Percentiles rank a stretch among this genome's conserved stretches.
Evolutionary conservation across 1,140 invertebrate species (phyloP).

Genomic region (Drosophila ohnishii): DNA sequence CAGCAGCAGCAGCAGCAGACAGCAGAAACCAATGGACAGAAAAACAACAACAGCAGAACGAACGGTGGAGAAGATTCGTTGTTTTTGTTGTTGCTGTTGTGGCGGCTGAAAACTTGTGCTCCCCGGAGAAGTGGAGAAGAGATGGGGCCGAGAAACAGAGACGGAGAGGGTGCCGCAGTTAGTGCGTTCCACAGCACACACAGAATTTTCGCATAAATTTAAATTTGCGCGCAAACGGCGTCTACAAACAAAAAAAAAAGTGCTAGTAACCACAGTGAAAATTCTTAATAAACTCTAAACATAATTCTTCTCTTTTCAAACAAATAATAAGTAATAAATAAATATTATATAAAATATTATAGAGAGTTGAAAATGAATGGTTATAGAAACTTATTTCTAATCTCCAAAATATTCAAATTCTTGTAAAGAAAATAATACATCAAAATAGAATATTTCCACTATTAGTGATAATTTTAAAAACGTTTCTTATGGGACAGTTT

Average conservation of each 20-base stretch:
- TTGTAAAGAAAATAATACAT: not conserved
- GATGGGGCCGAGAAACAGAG: slow-evolving; percentile 4
- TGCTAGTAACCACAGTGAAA: slow-evolving; percentile 10
- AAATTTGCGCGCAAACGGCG: slow-evolving; percentile 72
- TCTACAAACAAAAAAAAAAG: slow-evolving; percentile 36
- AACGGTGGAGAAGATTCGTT: slow-evolving; percentile 35
- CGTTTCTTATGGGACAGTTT: no score
- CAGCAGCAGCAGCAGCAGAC: slow-evolving; percentile 34
- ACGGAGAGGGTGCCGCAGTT: slow-evolving; percentile 46
- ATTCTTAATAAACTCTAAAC: not conserved
- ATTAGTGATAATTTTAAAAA: not conserved
- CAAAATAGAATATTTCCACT: not conserved
- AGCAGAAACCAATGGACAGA: slow-evolving; percentile 47
- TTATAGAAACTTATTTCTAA: not conserved
- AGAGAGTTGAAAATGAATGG: not conserved
- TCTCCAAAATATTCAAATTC: not conserved
- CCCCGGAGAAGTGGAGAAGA: slow-evolving; percentile 4
- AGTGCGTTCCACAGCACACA: slow-evolving; percentile 48
- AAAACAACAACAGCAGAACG: slow-evolving; percentile 15
- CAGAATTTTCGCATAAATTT: slow-evolving; percentile 73
- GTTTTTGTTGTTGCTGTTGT: slow-evolving; percentile 32
- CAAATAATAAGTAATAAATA: no score
- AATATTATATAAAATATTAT: no score
- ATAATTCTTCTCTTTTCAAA: no score
- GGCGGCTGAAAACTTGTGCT: slow-evolving; percentile 53